phyloP scores from a whole-genome alignment of 2,113 vertebrate genomes.

The Rhinogobius similis region DNA sequence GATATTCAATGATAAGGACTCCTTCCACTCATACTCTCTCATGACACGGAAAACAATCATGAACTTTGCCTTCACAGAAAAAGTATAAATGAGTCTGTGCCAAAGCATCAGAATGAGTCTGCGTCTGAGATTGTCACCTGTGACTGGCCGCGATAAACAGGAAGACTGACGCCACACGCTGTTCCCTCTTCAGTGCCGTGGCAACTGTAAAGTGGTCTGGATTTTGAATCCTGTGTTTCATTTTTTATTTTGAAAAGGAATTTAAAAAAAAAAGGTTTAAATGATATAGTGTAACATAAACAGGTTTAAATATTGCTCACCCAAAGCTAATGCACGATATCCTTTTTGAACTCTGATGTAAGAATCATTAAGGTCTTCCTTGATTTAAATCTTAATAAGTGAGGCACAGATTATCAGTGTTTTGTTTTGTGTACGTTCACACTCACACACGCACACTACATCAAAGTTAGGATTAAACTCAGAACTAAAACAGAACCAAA shows the following conservation, averaged over 20 bases:
- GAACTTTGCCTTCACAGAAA: slow-evolving; percentile 59
- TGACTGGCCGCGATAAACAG: slow-evolving; percentile 66
- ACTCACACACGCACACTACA: too few species aligned
- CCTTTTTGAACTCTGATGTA: too few species aligned
- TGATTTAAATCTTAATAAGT: too few species aligned
- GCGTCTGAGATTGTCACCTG: slow-evolving; percentile 50
- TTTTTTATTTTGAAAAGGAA: background rate
- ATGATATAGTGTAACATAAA: background rate
- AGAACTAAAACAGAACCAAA: too few species aligned
- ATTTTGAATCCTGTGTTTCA: slow-evolving; percentile 45
- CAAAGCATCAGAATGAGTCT: background rate
- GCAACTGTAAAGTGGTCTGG: slow-evolving; percentile 45
- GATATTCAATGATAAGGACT: slow-evolving; percentile 56
- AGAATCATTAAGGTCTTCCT: too few species aligned
- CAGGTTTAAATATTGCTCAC: background rate
- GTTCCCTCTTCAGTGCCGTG: slow-evolving; percentile 51
- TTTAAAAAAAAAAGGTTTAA: background rate
- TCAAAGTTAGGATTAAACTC: too few species aligned
- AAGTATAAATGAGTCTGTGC: background rate
- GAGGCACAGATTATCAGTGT: too few species aligned
- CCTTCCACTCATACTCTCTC: slow-evolving; percentile 46
- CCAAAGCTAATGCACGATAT: too few species aligned
- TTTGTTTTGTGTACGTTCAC: too few species aligned
- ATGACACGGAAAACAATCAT: slow-evolving; percentile 44
- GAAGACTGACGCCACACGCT: slow-evolving; percentile 65